Conservation (phyloP, 1,140 invertebrate species). For the Drosophila bocqueti region DNA sequence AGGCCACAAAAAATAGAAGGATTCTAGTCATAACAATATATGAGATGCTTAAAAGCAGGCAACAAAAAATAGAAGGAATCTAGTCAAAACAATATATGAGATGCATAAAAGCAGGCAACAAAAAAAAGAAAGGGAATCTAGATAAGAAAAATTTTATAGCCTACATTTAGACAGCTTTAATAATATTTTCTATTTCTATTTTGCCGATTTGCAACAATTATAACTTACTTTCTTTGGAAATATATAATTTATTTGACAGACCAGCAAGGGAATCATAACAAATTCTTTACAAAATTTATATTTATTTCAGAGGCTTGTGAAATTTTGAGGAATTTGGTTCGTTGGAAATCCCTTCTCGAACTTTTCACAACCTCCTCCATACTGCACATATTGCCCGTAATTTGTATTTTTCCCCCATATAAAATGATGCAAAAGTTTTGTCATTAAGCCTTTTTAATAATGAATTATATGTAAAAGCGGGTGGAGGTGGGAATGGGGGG, state of each 20-base stretch:
- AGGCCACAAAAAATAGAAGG: not conserved
- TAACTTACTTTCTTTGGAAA: too few relatives aligned
- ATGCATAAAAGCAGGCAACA: too few relatives aligned
- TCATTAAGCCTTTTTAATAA: slow-evolving; percentile 82
- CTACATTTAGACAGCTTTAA: too few relatives aligned
- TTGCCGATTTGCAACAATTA: too few relatives aligned
- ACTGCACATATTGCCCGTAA: slow-evolving; percentile 37
- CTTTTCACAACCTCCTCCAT: slow-evolving; percentile 2
- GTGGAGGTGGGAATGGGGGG: not conserved
- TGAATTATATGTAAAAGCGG: slow-evolving; percentile 65
- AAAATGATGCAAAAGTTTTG: slow-evolving; percentile 79
- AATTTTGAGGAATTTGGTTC: not conserved
- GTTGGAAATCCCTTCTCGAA: not conserved
- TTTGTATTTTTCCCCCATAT: slow-evolving; percentile 57
- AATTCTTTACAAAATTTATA: too few relatives aligned
- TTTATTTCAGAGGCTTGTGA: not conserved
- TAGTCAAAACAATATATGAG: not conserved
- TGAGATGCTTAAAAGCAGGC: too few relatives aligned
- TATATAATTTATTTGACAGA: too few relatives aligned
- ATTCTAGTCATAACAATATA: not conserved
- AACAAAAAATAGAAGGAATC: too few relatives aligned
- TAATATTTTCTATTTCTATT: too few relatives aligned
- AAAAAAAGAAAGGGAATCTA: too few relatives aligned
- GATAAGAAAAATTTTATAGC: not conserved
- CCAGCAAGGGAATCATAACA: too few relatives aligned